Evolutionary conservation across 2,797 vertebrate species (phyloP).

Genomic region (Dicrostonyx torquatus): DNA sequence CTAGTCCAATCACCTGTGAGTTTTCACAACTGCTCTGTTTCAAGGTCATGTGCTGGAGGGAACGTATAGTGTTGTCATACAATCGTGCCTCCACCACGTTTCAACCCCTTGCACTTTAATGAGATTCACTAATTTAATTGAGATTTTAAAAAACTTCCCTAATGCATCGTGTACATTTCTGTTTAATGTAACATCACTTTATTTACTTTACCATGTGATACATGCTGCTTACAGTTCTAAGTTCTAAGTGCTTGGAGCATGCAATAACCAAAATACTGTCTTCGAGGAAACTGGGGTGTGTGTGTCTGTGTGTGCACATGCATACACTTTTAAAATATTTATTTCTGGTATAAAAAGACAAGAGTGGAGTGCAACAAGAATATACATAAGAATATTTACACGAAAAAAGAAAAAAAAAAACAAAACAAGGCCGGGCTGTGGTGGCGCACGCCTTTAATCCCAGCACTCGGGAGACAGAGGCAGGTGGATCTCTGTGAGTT

Average conservation of each 20-base stretch:
- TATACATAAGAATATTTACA: neutral
- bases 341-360: conserved; percentile 38
- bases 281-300: neutral
- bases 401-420: too few species aligned
- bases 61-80: neutral
- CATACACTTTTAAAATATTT: conserved; percentile 6
- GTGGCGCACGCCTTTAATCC: too few species aligned
- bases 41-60: neutral
- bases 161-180: neutral
- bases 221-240: neutral
- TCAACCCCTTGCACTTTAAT: neutral
- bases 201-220: neutral
- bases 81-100: neutral
- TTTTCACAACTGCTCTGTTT: neutral
- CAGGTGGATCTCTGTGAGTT: too few species aligned
- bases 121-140: neutral
- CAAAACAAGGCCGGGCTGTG: too few species aligned
- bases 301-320: neutral
- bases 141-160: neutral
- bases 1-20: neutral
- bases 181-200: neutral
- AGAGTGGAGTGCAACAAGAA: neutral
- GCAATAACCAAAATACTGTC: neutral
- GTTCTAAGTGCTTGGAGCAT: neutral
- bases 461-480: too few species aligned